Evolutionary conservation across 2,113 vertebrate species (phyloP), one percentile per base, ranked within the genome.

Genomic region (Zapornia atra): DNA sequence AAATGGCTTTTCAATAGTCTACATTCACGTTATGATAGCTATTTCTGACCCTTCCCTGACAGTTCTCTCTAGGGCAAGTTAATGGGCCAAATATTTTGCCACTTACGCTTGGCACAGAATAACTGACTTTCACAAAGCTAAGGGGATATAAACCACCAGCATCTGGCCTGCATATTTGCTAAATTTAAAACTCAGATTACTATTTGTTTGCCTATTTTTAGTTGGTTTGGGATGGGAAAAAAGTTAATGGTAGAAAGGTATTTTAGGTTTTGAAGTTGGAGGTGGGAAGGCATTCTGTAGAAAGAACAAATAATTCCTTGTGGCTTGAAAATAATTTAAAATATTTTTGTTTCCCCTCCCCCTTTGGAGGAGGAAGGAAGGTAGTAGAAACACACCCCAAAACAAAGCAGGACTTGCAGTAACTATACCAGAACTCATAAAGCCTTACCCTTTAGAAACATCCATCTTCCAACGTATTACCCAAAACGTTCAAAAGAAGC

Each of bases 301-400:
- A 16, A 73, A 5, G 19, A 73, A 86, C 6, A 66, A 71, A 38
- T 42, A 76, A 40, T 25, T 85, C 50, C 28, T 68, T 2, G 56
- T 56, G 11, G 36, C 12, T 40, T 42, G 18, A 19, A 92, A 59
- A 48, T 63, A 48, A 61, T 3, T 21, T 40, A 57, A 71, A 40
- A 16, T 0, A 13, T 11, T 25, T 38, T 26, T n/a, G 31, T 19
- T 24, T 6, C 42, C 22, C 15, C 6, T 8, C 26, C 13, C 15
- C 6, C 12, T 68, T 54, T 40, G 18, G 5, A 64, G 34, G 6
- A 5, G 11, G 16, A 78, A 68, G 15, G 16, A 50, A 31, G 9
- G 4, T 14, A 81, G 18, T 6, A 82, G n/a, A 31, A 66, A 28
- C 50, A 51, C 34, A 51, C 6, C 16, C 9, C 51, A 78, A 71